Conservation (phyloP, 2,113 vertebrate species). For the Daubentonia madagascariensis region DNA sequence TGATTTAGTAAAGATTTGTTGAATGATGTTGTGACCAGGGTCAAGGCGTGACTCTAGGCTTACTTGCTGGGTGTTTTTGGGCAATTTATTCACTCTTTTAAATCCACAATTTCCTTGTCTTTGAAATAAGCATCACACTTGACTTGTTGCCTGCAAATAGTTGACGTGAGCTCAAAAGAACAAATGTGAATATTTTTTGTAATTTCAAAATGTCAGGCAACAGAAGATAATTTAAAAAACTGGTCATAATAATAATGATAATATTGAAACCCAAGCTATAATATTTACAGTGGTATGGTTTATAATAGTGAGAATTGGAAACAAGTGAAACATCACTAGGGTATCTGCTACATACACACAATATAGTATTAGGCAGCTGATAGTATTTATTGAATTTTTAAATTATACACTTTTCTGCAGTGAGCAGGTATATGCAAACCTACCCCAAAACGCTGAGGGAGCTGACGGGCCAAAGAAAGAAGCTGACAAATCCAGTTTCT, state of each 20-base stretch:
- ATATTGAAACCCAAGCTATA: not conserved
- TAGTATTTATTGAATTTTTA: not conserved
- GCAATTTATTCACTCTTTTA: not conserved
- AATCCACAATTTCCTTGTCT: not conserved
- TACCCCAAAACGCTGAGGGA: not conserved
- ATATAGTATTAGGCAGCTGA: not conserved
- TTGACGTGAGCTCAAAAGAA: not conserved
- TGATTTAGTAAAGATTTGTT: not conserved
- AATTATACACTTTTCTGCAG: not conserved
- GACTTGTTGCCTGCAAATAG: not conserved
- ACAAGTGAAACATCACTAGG: not conserved
- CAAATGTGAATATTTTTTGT: not conserved
- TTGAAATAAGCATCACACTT: not conserved
- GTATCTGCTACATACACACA: not conserved
- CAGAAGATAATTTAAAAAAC: not conserved
- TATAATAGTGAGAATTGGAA: not conserved
- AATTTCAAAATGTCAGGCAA: not conserved
- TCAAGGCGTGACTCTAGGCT: not conserved
- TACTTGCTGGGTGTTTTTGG: conserved; percentile 19
- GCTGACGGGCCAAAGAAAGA: not conserved
- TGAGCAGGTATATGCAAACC: not conserved
- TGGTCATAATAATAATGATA: not conserved
- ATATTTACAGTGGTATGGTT: not conserved
- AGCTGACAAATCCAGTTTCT: not conserved
- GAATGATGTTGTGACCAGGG: not conserved